phyloP scores from a whole-genome alignment of 2,113 vertebrate genomes.

The Tupaia chinensis region DNA sequence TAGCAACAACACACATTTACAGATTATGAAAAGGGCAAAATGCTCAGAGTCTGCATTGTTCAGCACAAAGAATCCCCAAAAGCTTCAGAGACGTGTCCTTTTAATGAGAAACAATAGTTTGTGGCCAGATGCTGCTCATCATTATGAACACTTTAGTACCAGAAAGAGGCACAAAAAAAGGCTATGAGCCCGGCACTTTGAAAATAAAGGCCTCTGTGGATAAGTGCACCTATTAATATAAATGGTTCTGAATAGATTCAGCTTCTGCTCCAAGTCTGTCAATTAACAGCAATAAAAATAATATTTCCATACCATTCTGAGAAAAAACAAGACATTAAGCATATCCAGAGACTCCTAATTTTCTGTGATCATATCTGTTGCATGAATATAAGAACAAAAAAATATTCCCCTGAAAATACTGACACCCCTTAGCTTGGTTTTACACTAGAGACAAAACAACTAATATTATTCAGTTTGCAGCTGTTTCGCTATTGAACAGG shows the following conservation, averaged over 20 bases:
- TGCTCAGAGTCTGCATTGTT: slow-evolving; percentile 77
- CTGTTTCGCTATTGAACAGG: slow-evolving; percentile 19
- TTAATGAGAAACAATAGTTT: slow-evolving; percentile 84
- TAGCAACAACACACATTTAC: slow-evolving; percentile 55
- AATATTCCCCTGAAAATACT: slow-evolving; percentile 58
- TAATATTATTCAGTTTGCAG: slow-evolving; percentile 7
- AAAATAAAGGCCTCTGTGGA: slow-evolving; percentile 80
- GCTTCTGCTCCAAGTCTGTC: slow-evolving; percentile 67
- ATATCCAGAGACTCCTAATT: slow-evolving; percentile 35
- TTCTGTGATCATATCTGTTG: slow-evolving; percentile 60
- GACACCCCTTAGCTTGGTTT: slow-evolving; percentile 33
- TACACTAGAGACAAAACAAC: neutral
- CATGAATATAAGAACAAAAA: slow-evolving; percentile 54
- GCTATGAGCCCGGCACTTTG: slow-evolving; percentile 72
- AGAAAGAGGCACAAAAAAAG: slow-evolving; percentile 78
- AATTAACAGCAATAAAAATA: slow-evolving; percentile 78
- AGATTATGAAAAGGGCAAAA: slow-evolving; percentile 80
- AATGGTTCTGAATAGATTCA: slow-evolving; percentile 77
- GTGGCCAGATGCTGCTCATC: slow-evolving; percentile 82
- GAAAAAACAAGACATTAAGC: slow-evolving; percentile 67
- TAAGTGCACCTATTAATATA: slow-evolving; percentile 81
- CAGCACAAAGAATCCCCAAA: slow-evolving; percentile 80
- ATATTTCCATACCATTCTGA: slow-evolving; percentile 70
- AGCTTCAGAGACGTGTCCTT: slow-evolving; percentile 79
- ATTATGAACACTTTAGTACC: slow-evolving; percentile 76